Base-by-base conservation (phyloP, 1,140 invertebrate species). In the Nautilus pompilius region DNA sequence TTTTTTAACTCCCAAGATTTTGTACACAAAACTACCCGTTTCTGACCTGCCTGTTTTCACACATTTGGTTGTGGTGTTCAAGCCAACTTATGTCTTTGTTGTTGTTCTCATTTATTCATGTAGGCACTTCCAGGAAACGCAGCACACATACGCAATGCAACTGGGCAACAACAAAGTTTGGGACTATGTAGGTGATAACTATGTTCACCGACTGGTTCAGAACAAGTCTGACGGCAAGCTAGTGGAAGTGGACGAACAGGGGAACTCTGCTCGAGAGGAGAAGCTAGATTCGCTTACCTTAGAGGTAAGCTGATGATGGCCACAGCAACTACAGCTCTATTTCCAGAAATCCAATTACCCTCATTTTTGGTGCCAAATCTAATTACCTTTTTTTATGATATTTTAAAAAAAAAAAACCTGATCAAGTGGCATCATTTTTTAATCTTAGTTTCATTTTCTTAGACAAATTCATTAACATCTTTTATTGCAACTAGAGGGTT, bases 181-280 rank as follows among this genome's bases (percentile, higher is more conserved):
- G 98, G 98, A 98, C 81, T 99, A 99, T 83, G 93, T 90, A 63
- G 91, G 90, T 74, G 95, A 99, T 82, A 98, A 97, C 83, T 99
- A 98, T 84, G 97, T 99, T 0, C 96, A 99, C 85, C 87, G 96
- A 15, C 82, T 99, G 20, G 87, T 98, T 3, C 95, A 98, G 83
- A 98, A 96, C 83, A 97, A 98, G 84, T 87, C 78, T n/a, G 96
- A 99, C 86, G 97, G 97, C 4, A 99, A 99, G 85, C 86, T 98
- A 76, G 95, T 99, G 0, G 90, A 93, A 69, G 71, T 83, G 48
- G 78, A 79, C 62, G 81, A 84, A 71, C 73, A 79, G 48, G 75
- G 75, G 3, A 73, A 73, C 33, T 64, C 57, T 2, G 63, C 74
- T 5, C 63, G 68, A 36, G 91, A 93, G 68, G 94, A 96, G 71